Conservation (phyloP, 2,113 vertebrate species). For the Chunga burmeisteri region DNA sequence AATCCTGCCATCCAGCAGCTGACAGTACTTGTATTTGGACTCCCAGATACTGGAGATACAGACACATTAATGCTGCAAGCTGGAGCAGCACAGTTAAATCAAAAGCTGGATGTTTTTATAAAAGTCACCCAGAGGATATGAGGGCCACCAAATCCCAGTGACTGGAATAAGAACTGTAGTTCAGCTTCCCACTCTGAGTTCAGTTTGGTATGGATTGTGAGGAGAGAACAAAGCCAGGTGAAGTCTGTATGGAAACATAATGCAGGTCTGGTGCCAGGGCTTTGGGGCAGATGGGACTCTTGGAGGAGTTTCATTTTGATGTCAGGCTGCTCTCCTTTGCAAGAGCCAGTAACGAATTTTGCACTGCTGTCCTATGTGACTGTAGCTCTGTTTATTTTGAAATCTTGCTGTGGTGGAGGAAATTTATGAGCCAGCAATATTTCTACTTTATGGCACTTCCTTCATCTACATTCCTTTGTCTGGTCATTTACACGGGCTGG, state of each 20-base stretch:
- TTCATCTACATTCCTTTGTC: conserved; percentile 57
- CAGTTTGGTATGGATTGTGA: not conserved
- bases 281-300: not conserved
- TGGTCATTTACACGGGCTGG: conserved; percentile 48
- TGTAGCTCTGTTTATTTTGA: conserved; percentile 66
- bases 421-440: conserved; percentile 65
- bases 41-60: not conserved
- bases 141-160: not conserved
- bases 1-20: not conserved
- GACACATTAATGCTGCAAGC: not conserved
- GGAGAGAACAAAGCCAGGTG: not conserved
- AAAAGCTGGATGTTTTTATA: not conserved
- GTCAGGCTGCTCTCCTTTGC: not conserved
- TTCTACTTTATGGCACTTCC: conserved; percentile 69
- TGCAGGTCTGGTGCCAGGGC: not conserved
- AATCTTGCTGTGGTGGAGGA: conserved; percentile 39
- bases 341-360: conserved; percentile 43
- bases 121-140: not conserved
- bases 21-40: not conserved
- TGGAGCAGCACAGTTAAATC: not conserved
- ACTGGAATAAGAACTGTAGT: not conserved
- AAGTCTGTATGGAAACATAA: not conserved
- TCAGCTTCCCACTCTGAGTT: not conserved
- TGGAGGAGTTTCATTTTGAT: not conserved
- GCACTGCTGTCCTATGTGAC: conserved; percentile 4